Base-by-base conservation (phyloP, 1,140 invertebrate genomes). In the Cecropterus lyciades region DNA sequence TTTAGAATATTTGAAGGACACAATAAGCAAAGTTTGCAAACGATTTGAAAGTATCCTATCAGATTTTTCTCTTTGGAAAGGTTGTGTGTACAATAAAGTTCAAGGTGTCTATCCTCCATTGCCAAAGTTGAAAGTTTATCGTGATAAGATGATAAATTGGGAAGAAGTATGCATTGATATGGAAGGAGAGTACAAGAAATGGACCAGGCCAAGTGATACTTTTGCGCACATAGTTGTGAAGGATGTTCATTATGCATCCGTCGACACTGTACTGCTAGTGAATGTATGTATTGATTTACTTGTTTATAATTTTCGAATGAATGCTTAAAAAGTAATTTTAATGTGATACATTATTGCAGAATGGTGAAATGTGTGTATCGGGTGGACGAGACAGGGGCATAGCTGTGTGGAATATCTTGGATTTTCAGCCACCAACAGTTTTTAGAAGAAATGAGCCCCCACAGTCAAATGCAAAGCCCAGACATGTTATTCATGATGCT, bases 241-340 rank as follows among this genome's bases (percentile, higher is more conserved):
- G 72, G 84, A 91, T 80, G 82, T 85, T 0, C 92, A 92, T 78
- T 88, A 83, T 82, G 91, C 92, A 40, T 88, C 90, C 48, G 88
- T 93, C 8, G 91, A 93, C 80, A 79, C 86, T 66, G 85, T 93
- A 14, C 73, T 92, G n/a, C 70, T 93, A 65, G 75, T 92, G 27
- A 91, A 90, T 87, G 92, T 92, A 80, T 84, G 87, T 87, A 66
- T 68, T 16, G 7, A 11, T 53, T 11, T 37, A 37, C 4, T 20
- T 20, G 20, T 2, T 20, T 2, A 20, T 20, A 20, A 20, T 20
- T n/a, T n/a, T n/a, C n/a, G n/a, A 24, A 5, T 24, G 20, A 24
- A 24, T 1, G 5, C 1, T 1, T 24, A 24, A 24, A 3, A 24
- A 24, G 20, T n/a, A 24, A 24, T 24, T 1, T 24, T 24, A 24